Evolutionary conservation across 2,113 vertebrate species (phyloP).

Genomic region (Otocyon megalotis): DNA sequence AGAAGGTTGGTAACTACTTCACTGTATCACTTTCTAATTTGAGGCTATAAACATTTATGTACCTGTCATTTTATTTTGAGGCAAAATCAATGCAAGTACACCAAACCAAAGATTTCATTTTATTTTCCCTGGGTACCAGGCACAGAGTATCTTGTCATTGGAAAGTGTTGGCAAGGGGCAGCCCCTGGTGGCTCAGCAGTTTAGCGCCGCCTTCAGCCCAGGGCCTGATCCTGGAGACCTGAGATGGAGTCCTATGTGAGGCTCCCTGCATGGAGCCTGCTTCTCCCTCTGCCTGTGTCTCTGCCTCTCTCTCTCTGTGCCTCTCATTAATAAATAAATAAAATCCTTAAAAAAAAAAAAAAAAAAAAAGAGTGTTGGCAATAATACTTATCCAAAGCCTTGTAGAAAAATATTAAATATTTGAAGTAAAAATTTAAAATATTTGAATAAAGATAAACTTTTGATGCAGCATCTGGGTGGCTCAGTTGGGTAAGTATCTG

Average conservation of each 20-base stretch:
- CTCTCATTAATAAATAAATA: too few relatives aligned
- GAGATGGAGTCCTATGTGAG: too few relatives aligned
- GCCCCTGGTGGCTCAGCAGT: too few relatives aligned
- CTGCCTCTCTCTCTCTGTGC: too few relatives aligned
- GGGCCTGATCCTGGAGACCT: too few relatives aligned
- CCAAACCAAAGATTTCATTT: background rate
- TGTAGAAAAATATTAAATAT: background rate
- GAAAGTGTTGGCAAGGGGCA: background rate
- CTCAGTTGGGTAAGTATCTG: background rate
- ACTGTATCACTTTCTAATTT: background rate
- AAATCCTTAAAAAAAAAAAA: too few relatives aligned
- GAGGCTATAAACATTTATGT: background rate
- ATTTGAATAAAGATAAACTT: conserved; percentile 30
- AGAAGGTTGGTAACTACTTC: background rate
- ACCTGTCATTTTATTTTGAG: background rate
- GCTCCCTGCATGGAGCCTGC: too few relatives aligned
- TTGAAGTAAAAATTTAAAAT: conserved; percentile 37
- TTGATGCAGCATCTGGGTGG: background rate
- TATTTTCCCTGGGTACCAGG: background rate
- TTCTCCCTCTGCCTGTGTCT: too few relatives aligned
- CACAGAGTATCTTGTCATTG: background rate
- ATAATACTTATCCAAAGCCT: background rate
- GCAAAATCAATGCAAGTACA: background rate
- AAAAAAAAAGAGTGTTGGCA: background rate
- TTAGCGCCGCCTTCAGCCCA: too few relatives aligned